phyloP scores from a whole-genome alignment of 2,888 invertebrate species.

The Drosophila quasianomalipes region DNA sequence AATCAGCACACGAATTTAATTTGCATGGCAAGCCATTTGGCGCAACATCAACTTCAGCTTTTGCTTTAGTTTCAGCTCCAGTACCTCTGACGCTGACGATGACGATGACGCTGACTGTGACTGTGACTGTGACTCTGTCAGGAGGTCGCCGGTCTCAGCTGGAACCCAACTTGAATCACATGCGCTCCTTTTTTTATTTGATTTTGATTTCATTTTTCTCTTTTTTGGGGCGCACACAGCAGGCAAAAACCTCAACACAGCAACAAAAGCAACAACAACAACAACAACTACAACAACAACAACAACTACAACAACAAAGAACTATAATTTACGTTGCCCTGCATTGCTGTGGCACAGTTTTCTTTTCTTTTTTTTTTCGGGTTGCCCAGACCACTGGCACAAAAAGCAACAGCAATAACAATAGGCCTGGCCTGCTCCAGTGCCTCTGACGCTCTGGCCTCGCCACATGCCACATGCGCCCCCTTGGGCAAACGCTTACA shows the following conservation, averaged over 20 bases:
- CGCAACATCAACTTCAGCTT: constrained; percentile 23
- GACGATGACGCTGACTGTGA: neutral
- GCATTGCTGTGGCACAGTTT: constrained; percentile 71
- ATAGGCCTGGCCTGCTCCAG: constrained; percentile 47
- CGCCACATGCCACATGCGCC: constrained; percentile 46
- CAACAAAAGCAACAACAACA: constrained; percentile 2
- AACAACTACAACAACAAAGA: constrained; percentile 30
- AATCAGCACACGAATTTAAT: constrained; percentile 79
- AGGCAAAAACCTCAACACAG: constrained; percentile 43
- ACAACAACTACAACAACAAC: neutral
- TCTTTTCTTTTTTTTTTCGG: constrained; percentile 33
- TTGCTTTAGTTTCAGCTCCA: constrained; percentile 1
- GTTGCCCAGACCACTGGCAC: constrained; percentile 8
- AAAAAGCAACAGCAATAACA: constrained; percentile 43
- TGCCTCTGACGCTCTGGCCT: constrained; percentile 57
- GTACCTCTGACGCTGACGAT: neutral
- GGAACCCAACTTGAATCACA: constrained; percentile 60
- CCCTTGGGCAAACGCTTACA: constrained; percentile 71
- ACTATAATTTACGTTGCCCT: constrained; percentile 63
- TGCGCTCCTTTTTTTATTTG: constrained; percentile 75
- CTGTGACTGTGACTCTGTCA: neutral
- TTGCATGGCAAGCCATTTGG: constrained; percentile 62
- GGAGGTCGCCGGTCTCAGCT: constrained; percentile 12
- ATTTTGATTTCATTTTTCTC: constrained; percentile 66
- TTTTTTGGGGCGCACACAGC: constrained; percentile 63